Conservation (phyloP, 2,888 invertebrate species). For the Andrena marginata region DNA sequence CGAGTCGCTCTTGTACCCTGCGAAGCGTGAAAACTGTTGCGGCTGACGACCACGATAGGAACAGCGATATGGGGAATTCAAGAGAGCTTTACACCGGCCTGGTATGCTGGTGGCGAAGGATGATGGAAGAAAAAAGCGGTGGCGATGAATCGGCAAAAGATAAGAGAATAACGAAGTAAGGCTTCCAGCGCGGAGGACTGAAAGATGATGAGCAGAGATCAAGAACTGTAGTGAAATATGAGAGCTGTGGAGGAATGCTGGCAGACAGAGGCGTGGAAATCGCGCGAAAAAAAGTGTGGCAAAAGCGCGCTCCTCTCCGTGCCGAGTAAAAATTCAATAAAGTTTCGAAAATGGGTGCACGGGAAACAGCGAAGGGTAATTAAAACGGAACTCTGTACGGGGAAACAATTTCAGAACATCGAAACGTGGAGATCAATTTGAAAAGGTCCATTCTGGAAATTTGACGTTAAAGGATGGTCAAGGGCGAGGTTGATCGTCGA, state of each 20-base stretch:
- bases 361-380: neutral
- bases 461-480: neutral
- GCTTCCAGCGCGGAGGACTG: slow-evolving; percentile 21
- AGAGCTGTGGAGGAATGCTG: neutral
- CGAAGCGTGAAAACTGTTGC: slow-evolving; percentile 37
- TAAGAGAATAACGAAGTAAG: slow-evolving; percentile 50
- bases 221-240: slow-evolving; percentile 43
- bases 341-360: too few relatives aligned
- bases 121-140: slow-evolving; percentile 11
- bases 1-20: neutral
- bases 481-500: neutral
- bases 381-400: slow-evolving; percentile 14
- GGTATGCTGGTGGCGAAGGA: slow-evolving; percentile 31
- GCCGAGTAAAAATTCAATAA: too few relatives aligned
- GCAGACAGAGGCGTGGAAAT: slow-evolving; percentile 1
- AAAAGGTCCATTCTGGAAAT: slow-evolving; percentile 4
- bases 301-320: neutral
- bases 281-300: neutral
- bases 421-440: slow-evolving; percentile 1
- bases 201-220: slow-evolving; percentile 47
- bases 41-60: slow-evolving; percentile 42
- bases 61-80: slow-evolving; percentile 50
- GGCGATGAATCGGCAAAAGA: slow-evolving; percentile 44
- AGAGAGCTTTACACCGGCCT: slow-evolving; percentile 56
- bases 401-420: neutral